Percentiles rank a stretch among this genome's conserved stretches.
These are phyloP conservation scores for Echeneis naucrates DNA, from an alignment of 2,797 vertebrate genomes.

Conservation along the genomic window DNA sequence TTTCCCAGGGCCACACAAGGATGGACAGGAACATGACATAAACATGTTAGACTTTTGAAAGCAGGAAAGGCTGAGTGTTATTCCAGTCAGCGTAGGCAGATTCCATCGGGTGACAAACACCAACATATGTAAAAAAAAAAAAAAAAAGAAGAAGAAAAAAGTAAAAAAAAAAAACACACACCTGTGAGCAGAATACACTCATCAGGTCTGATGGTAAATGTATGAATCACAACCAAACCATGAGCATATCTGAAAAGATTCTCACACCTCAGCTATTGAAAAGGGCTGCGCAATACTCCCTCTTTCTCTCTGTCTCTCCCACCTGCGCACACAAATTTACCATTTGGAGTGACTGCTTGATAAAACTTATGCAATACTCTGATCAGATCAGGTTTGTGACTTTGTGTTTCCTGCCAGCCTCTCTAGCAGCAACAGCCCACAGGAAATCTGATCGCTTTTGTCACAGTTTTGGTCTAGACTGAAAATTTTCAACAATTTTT, in stretches of 20 bases:
- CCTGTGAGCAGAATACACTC: constrained; percentile 51
- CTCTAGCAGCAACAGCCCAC: too few species aligned
- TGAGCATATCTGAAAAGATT: constrained; percentile 41
- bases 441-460: background rate
- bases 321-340: background rate
- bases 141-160: too few species aligned
- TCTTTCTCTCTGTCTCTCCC: background rate
- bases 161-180: constrained; percentile 41
- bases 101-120: constrained; percentile 58
- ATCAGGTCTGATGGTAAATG: constrained; percentile 67
- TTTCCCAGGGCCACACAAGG: background rate
- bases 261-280: constrained; percentile 22
- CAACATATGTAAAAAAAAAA: background rate
- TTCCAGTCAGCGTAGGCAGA: constrained; percentile 68
- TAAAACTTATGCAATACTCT: background rate
- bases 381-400: too few species aligned
- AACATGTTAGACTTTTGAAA: too few species aligned
- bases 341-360: background rate
- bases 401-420: background rate
- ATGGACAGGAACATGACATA: background rate
- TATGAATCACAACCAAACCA: constrained; percentile 62
- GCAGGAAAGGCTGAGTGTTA: constrained; percentile 28
- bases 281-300: background rate
- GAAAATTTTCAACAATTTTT: too few species aligned
- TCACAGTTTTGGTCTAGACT: background rate